A percentile compares a stretch with the other conserved stretches of the same genome.
phyloP scores from a whole-genome alignment of 2,888 invertebrate species.

The Megaustenia siamemsis region DNA sequence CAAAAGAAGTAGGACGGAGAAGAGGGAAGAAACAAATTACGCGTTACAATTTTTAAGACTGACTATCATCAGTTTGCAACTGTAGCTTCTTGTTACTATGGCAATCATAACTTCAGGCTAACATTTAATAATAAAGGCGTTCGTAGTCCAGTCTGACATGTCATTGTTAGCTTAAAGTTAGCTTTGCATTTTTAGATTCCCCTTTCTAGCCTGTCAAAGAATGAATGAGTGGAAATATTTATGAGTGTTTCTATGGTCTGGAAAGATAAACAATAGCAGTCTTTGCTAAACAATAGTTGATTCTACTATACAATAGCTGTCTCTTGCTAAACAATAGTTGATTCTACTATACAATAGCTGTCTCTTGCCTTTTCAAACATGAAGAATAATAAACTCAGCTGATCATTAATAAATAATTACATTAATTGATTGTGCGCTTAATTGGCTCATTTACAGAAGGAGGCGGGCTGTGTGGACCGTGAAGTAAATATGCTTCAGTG shows the following conservation, averaged over 20 bases:
- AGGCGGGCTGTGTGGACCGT: background rate
- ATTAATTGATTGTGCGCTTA: slow-evolving; percentile 11
- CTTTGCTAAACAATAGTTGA: too few species aligned
- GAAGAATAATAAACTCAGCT: background rate
- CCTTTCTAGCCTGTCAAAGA: background rate
- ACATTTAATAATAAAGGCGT: background rate
- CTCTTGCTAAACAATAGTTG: too few species aligned
- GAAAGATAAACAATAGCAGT: background rate
- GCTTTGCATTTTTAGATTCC: too few species aligned
- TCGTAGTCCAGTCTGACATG: background rate
- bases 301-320: too few species aligned
- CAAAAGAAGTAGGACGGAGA: too few species aligned
- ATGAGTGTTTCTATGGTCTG: background rate
- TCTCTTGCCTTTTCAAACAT: background rate
- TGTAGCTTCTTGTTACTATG: background rate
- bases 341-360: too few species aligned
- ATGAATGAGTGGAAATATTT: background rate
- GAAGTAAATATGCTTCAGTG: background rate
- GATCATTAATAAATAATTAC: slow-evolving; percentile 8
- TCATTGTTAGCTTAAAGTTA: background rate
- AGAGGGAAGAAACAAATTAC: too few species aligned
- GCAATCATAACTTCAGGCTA: background rate
- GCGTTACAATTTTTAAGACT: too few species aligned
- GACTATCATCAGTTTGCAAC: background rate
- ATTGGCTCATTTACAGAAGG: background rate